Conservation (phyloP, 2,797 vertebrate species). For the Pithecia hirsuta region DNA sequence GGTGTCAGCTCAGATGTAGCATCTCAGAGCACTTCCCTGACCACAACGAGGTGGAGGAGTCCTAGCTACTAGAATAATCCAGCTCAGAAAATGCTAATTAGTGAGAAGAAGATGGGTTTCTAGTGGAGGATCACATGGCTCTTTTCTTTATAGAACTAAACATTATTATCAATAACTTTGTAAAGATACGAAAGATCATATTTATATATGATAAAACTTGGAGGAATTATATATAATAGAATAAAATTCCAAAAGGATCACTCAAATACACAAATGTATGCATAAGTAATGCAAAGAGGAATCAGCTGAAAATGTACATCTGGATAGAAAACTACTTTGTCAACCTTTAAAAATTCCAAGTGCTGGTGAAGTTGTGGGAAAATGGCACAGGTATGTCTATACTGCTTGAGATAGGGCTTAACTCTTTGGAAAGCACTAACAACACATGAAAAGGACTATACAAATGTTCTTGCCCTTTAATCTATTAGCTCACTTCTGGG, state of each 20-base stretch:
- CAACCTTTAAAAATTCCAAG: background rate
- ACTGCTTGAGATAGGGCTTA: background rate
- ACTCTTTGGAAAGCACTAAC: background rate
- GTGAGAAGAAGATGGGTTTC: background rate
- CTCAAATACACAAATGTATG: background rate
- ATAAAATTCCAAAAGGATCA: background rate
- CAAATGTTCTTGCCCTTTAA: conserved; percentile 34
- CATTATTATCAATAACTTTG: background rate
- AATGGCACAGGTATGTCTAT: background rate
- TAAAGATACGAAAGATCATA: background rate
- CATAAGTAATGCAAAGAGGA: background rate
- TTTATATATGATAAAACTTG: background rate
- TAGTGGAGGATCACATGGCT: background rate
- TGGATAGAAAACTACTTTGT: background rate
- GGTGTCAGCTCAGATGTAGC: background rate
- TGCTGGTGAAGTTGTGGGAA: background rate
- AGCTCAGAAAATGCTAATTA: background rate
- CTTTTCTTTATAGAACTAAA: background rate
- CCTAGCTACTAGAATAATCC: background rate
- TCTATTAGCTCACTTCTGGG: background rate
- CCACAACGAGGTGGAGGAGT: background rate
- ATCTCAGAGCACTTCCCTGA: background rate
- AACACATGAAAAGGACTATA: background rate
- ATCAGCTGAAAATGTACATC: background rate
- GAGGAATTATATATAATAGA: background rate